Evolutionary conservation across 1,140 invertebrate species (phyloP), one percentile per base, ranked within the genome.

Genomic region (Pygmarrhopalites habei): DNA sequence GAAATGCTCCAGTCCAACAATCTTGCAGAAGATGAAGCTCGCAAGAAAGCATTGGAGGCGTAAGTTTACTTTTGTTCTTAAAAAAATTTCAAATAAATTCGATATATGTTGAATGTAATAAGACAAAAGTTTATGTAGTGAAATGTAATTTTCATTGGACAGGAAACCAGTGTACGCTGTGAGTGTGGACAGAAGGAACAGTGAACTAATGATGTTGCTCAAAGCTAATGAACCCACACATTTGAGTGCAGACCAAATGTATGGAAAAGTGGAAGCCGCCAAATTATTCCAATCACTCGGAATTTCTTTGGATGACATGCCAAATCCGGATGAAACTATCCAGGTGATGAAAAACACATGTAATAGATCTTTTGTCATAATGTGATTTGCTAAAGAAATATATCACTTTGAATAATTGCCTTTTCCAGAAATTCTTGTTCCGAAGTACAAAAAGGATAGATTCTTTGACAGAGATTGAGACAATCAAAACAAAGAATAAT

Each of bases 211-310:
- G 30, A 25, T 63, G 53, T 26, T 55, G n/a, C 25, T 63, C 17
- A 47, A 56, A 51, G 55, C 43, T 0, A 46, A 56, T 35, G 56
- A 58, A 2, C 61, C 61, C 1, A 17, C 58, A 25, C 63, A 62
- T 23, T 19, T 41, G 1, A 62, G 59, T 17, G 26, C 26, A 0
- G 67, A 68, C 25, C 23, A 32, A 44, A 29, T 28, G 10, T 58
- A 62, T 28, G 67, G 62, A 23, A 58, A 61, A 58, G 19, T 62
- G 5, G 63, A 65, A 29, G 58, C 67, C 0, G 62, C 62, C 5
- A 62, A 62, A 21, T 14, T 68, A 19, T 68, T 65, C 26, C 25
- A 19, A 28, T n/a, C 58, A 26, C 29, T 68, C 7, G 30, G 62
- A 3, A 47, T 68, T 2, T 26, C 43, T 15, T 21, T 65, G 12